phyloP scores from a whole-genome alignment of 2,888 invertebrate species.

The Marasmarcha lunaedactyla region DNA sequence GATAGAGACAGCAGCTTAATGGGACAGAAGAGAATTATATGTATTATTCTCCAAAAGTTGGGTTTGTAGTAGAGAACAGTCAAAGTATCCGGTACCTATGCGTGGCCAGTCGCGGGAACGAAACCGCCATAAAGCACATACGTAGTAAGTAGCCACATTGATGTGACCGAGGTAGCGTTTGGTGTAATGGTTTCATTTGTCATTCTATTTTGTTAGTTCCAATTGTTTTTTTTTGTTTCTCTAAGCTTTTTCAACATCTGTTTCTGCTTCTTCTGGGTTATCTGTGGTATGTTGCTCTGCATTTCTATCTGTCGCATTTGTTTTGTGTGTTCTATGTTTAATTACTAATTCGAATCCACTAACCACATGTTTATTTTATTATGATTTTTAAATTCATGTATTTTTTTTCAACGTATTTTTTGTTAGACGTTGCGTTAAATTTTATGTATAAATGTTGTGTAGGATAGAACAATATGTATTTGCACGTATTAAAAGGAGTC shows the following conservation, averaged over 20 bases:
- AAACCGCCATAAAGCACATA: constrained; percentile 26
- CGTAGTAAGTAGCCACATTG: constrained; percentile 44
- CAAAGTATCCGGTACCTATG: constrained; percentile 34
- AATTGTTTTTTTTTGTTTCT: constrained; percentile 32
- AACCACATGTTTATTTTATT: constrained; percentile 17
- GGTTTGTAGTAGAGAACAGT: constrained; percentile 41
- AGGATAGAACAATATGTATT: too few species aligned
- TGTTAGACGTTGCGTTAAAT: too few species aligned
- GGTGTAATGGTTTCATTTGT: constrained; percentile 54
- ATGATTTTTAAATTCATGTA: constrained; percentile 9
- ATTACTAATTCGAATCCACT: constrained; percentile 17
- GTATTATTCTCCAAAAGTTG: constrained; percentile 55
- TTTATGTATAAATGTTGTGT: too few species aligned
- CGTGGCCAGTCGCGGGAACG: constrained; percentile 33
- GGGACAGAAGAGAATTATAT: constrained; percentile 35
- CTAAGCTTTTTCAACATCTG: constrained; percentile 31
- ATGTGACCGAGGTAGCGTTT: constrained; percentile 55
- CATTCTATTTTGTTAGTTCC: constrained; percentile 14
- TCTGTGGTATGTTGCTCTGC: constrained; percentile 56
- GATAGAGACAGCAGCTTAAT: constrained; percentile 50
- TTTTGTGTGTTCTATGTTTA: constrained; percentile 27
- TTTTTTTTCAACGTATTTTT: too few species aligned
- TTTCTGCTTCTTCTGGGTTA: constrained; percentile 25
- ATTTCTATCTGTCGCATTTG: constrained; percentile 30
- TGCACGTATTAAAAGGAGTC: too few species aligned